phyloP scores from a whole-genome alignment of 2,797 vertebrate species.

The Enteromius treurensis region DNA sequence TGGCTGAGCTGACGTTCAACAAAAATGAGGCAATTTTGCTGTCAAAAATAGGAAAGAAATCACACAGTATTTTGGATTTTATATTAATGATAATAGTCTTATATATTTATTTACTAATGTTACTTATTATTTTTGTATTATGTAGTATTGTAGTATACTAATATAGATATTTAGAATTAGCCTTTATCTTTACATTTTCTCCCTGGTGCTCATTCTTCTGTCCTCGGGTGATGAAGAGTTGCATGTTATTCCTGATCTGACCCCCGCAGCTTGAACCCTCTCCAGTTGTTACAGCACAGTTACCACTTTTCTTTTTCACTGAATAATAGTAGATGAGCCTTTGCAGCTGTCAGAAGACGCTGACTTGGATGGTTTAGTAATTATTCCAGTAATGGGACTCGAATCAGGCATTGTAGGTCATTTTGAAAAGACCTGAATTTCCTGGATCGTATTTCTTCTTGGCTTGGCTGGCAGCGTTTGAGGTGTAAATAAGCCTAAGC shows the following conservation, averaged over 20 bases:
- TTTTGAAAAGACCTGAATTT: neutral
- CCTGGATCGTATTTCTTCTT: constrained; percentile 11
- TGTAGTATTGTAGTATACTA: neutral
- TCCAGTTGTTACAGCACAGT: constrained; percentile 1
- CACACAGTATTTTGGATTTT: neutral
- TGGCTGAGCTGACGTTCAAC: neutral
- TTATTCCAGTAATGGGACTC: neutral
- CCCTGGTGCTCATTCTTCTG: neutral
- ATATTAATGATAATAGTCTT: neutral
- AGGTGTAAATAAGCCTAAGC: constrained; percentile 24
- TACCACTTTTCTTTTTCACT: neutral
- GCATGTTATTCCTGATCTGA: neutral
- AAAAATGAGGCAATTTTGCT: neutral
- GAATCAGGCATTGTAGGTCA: neutral
- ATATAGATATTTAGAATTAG: neutral
- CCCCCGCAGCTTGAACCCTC: neutral
- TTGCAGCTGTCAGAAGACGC: neutral
- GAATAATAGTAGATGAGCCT: neutral
- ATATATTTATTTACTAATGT: neutral
- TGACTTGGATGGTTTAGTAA: constrained; percentile 22
- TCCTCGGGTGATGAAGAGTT: neutral
- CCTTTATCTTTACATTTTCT: neutral
- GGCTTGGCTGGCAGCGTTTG: neutral
- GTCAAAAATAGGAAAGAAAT: neutral
- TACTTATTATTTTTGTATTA: neutral